Conservation (phyloP, 2,888 invertebrate species). For the Macropis europaea region DNA sequence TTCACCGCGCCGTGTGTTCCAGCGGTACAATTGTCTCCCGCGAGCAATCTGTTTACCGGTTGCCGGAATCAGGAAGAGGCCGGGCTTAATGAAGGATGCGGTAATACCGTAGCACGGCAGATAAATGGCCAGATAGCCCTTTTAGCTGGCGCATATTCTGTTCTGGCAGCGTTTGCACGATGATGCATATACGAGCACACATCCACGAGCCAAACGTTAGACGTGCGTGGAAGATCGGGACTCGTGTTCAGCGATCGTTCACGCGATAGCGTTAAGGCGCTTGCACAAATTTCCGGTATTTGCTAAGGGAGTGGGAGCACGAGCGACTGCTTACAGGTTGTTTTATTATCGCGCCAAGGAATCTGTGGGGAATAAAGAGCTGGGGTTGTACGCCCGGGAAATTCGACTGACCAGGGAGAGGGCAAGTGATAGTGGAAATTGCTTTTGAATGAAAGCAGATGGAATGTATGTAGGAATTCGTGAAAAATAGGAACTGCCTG, state of each 20-base stretch:
- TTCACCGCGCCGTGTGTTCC: too few species aligned
- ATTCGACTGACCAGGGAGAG: too few species aligned
- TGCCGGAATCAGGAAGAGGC: conserved; percentile 29
- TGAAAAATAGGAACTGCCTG: too few species aligned
- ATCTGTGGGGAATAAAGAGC: conserved; percentile 47
- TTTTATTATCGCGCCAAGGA: conserved; percentile 48
- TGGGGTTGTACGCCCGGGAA: conserved; percentile 14
- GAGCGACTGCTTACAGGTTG: conserved; percentile 52
- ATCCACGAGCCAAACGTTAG: conserved; percentile 24
- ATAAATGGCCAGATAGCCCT: conserved; percentile 44
- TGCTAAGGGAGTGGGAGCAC: conserved; percentile 58
- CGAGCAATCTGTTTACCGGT: conserved; percentile 8
- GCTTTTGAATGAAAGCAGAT: too few species aligned
- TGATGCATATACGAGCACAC: conserved; percentile 24
- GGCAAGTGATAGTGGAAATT: too few species aligned
- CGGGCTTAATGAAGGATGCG: conserved; percentile 24
- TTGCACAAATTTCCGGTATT: conserved; percentile 68
- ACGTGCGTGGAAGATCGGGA: conserved; percentile 51
- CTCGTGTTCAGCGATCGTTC: conserved; percentile 52
- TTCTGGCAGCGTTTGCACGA: conserved; percentile 13
- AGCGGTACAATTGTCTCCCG: not conserved
- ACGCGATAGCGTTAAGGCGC: conserved; percentile 58
- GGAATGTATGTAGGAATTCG: too few species aligned
- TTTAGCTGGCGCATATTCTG: not conserved
- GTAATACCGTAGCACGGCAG: conserved; percentile 14